Conservation (phyloP, 2,113 vertebrate genomes). For the Rhipidura dahli region DNA sequence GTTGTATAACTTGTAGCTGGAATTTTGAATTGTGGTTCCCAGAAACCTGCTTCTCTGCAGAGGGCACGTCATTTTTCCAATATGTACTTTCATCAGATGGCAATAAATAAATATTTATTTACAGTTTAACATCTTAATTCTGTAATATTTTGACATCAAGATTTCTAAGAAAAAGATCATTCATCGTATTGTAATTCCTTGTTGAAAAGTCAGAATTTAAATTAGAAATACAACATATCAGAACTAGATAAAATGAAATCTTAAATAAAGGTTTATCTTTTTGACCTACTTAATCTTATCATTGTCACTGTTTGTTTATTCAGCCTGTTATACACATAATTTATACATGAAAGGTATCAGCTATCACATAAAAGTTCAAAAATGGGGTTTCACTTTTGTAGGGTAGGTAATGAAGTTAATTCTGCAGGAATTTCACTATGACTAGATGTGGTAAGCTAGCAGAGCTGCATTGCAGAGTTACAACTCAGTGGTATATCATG, state of each 20-base stretch:
- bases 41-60: neutral
- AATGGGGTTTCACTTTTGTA: neutral
- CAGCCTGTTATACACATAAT: neutral
- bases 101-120: neutral
- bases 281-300: neutral
- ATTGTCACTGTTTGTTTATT: neutral
- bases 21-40: neutral
- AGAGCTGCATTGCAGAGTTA: neutral
- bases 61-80: neutral
- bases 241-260: neutral
- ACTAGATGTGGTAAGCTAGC: neutral
- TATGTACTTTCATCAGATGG: neutral
- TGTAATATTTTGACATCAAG: neutral
- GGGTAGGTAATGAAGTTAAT: neutral
- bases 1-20: neutral
- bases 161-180: neutral
- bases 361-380: neutral
- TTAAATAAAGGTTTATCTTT: neutral
- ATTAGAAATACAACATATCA: neutral
- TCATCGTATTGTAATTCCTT: neutral
- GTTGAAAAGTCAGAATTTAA: neutral
- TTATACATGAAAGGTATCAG: neutral
- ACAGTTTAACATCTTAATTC: neutral
- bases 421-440: neutral
- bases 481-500: neutral